Evolutionary conservation across 1,140 invertebrate genomes (phyloP).

Genomic region (Drosophila repleta): DNA sequence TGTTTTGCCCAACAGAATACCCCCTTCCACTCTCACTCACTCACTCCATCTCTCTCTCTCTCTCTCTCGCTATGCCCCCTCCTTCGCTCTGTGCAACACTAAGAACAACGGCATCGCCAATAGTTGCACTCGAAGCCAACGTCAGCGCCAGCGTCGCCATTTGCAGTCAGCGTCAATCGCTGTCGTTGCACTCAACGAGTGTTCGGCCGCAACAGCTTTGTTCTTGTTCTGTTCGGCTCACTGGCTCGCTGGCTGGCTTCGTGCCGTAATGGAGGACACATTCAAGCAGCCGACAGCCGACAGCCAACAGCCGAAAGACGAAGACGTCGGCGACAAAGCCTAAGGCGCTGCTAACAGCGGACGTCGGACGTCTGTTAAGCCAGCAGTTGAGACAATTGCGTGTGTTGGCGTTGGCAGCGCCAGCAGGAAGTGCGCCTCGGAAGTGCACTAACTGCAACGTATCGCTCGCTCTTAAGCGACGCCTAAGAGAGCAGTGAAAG

Average conservation of each 20-base stretch:
- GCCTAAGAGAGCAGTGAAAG: slow-evolving; percentile 36
- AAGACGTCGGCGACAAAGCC: slow-evolving; percentile 13
- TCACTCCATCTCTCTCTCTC: neutral
- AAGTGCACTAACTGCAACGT: slow-evolving; percentile 33
- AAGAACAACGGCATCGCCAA: slow-evolving; percentile 57
- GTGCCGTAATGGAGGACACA: slow-evolving; percentile 8
- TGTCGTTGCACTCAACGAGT: slow-evolving; percentile 61
- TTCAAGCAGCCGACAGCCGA: slow-evolving; percentile 8
- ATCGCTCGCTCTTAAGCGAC: slow-evolving; percentile 11
- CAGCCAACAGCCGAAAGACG: neutral
- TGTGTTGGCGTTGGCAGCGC: no score
- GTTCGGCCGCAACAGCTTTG: slow-evolving; percentile 17
- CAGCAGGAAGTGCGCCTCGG: slow-evolving; percentile 36
- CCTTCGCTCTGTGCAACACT: neutral
- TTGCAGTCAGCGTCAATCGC: slow-evolving; percentile 47
- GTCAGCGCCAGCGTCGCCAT: slow-evolving; percentile 38
- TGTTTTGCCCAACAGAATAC: slow-evolving; percentile 14
- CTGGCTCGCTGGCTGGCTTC: slow-evolving; percentile 24
- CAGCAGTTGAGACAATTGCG: slow-evolving; percentile 23
- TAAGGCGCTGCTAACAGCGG: slow-evolving; percentile 25
- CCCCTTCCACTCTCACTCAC: neutral
- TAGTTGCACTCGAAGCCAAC: slow-evolving; percentile 71
- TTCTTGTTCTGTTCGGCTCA: slow-evolving; percentile 29
- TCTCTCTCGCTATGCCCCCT: neutral
- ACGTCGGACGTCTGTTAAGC: slow-evolving; percentile 19